A percentile compares a stretch with the other conserved stretches of the same genome.
Conservation (phyloP, 2,797 vertebrate genomes). For the Graptemys geographica region DNA sequence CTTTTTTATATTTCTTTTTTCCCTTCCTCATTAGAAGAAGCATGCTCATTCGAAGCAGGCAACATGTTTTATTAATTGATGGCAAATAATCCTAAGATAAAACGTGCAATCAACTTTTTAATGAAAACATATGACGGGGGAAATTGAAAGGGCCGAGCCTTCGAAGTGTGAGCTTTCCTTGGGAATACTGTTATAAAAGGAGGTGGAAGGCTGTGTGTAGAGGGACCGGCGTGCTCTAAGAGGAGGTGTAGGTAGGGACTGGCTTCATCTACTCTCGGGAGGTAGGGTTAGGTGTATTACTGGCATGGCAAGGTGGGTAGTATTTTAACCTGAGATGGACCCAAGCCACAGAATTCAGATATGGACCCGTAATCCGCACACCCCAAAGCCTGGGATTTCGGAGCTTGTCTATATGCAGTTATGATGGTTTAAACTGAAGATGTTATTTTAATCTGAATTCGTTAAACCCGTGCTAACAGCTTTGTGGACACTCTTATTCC, state of each 20-base stretch:
- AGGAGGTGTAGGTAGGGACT: not conserved
- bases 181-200: constrained; percentile 21
- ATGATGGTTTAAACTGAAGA: no score
- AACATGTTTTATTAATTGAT: constrained; percentile 68
- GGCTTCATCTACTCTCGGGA: accelerated
- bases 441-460: accelerated
- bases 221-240: not conserved
- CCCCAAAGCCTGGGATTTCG: accelerated
- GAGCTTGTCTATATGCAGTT: accelerated
- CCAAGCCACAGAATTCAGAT: no score
- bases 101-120: constrained; percentile 70
- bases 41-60: constrained; percentile 24
- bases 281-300: accelerated
- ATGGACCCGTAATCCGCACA: accelerated
- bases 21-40: not conserved
- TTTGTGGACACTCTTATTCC: not conserved
- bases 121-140: constrained; percentile 73
- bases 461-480: not conserved
- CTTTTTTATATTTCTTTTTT: constrained; percentile 2
- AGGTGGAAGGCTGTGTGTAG: not conserved
- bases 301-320: not conserved
- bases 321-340: accelerated
- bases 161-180: constrained; percentile 51
- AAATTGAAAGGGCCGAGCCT: constrained; percentile 54
- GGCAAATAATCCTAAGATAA: constrained; percentile 74